These are phyloP conservation scores for Anolis sagrei DNA, from an alignment of 2,113 vertebrate genomes.

Conservation along the genomic window DNA sequence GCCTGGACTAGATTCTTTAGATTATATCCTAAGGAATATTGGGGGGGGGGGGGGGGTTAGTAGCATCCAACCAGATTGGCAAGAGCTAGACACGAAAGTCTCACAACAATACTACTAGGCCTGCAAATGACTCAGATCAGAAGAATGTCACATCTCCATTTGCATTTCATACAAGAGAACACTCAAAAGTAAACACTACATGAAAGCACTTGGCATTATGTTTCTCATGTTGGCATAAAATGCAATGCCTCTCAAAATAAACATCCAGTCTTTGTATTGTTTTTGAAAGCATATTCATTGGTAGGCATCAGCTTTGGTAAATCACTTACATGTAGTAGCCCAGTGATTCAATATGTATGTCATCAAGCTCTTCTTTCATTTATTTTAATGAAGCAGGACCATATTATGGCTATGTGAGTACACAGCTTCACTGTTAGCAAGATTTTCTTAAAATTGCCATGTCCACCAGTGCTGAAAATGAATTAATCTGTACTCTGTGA, in stretches of 20 bases:
- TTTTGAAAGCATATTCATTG: background rate
- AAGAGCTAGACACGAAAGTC: background rate
- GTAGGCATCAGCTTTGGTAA: constrained; percentile 1
- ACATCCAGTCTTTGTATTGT: background rate
- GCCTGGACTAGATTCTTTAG: background rate
- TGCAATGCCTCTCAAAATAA: background rate
- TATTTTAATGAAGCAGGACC: background rate
- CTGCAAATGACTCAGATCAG: background rate
- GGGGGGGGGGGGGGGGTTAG: too few relatives aligned
- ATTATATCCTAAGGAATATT: background rate
- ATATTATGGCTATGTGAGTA: constrained; percentile 3
- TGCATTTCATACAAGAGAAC: background rate
- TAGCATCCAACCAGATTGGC: background rate
- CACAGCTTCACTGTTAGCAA: background rate
- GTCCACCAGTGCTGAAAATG: constrained; percentile 28
- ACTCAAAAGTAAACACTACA: background rate
- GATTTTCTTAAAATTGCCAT: constrained; percentile 39
- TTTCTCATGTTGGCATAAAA: background rate
- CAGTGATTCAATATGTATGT: constrained; percentile 10
- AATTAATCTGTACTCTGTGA: constrained; percentile 27
- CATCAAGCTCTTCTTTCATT: background rate
- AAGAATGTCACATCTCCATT: background rate
- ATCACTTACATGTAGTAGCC: constrained; percentile 12
- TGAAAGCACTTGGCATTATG: background rate
- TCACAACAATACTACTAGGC: background rate